phyloP scores from a whole-genome alignment of 2,888 invertebrate genomes.

The Habroteleia sp. region DNA sequence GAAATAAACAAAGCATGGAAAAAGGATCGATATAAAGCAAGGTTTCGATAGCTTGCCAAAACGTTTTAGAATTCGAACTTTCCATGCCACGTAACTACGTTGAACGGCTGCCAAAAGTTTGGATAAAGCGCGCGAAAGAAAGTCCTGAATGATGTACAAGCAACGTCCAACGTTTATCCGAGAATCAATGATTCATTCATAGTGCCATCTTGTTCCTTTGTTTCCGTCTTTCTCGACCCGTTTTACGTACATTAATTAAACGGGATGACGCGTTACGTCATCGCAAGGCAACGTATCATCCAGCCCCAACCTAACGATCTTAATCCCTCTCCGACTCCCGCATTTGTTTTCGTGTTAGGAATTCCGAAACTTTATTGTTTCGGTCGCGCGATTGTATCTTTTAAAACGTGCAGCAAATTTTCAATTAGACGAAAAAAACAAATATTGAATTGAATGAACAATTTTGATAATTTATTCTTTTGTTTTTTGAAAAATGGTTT shows the following conservation, averaged over 20 bases:
- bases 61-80: conserved; percentile 28
- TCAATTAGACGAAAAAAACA: too few relatives aligned
- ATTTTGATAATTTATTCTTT: too few relatives aligned
- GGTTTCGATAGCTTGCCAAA: conserved; percentile 29
- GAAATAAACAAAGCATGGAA: conserved; percentile 11
- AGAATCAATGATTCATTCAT: conserved; percentile 56
- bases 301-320: conserved; percentile 9
- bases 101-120: conserved; percentile 42
- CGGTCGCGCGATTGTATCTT: too few relatives aligned
- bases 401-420: too few relatives aligned
- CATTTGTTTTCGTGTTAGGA: too few relatives aligned
- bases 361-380: too few relatives aligned
- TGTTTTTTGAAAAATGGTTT: too few relatives aligned
- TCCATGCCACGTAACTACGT: conserved; percentile 13
- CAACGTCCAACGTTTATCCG: conserved; percentile 10
- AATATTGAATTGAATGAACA: too few relatives aligned
- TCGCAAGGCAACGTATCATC: conserved; percentile 16
- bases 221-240: conserved; percentile 15
- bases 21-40: conserved; percentile 19
- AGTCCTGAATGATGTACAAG: conserved; percentile 19
- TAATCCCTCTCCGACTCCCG: too few relatives aligned
- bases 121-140: conserved; percentile 37
- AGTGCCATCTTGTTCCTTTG: conserved; percentile 33
- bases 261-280: conserved; percentile 30
- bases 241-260: conserved; percentile 31